Percentiles rank a stretch among this genome's conserved stretches.
phyloP scores from a whole-genome alignment of 2,797 vertebrate species.

The Malacoraja senta region DNA sequence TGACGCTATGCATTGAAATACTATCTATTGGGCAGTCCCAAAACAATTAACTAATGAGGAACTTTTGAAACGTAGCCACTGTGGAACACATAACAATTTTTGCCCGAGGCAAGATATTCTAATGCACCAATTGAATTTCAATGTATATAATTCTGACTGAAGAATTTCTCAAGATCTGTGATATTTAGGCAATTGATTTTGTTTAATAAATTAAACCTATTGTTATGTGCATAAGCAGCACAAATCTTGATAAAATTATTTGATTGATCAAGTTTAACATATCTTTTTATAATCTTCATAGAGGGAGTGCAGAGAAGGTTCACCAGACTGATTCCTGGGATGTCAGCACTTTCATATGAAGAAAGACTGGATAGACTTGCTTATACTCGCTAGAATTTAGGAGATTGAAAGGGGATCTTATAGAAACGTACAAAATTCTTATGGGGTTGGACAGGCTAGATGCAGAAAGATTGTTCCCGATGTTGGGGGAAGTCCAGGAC shows the following conservation, averaged over 20 bases:
- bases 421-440: too few species aligned
- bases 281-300: not conserved
- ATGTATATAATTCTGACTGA: not conserved
- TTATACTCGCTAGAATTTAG: too few species aligned
- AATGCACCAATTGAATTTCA: not conserved
- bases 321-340: too few species aligned
- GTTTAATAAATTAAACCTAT: slow-evolving; percentile 44
- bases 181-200: slow-evolving; percentile 48
- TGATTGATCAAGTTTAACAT: not conserved
- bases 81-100: not conserved
- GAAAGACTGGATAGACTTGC: too few species aligned
- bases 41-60: not conserved
- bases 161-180: slow-evolving; percentile 46
- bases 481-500: too few species aligned
- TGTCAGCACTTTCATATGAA: too few species aligned
- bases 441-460: too few species aligned
- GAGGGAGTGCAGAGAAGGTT: too few species aligned
- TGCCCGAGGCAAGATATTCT: not conserved
- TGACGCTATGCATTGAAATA: not conserved
- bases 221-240: slow-evolving; percentile 43
- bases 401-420: too few species aligned
- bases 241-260: slow-evolving; percentile 27
- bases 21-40: not conserved
- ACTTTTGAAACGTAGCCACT: not conserved
- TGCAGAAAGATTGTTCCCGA: too few species aligned